Evolutionary conservation across 2,113 vertebrate species (phyloP), one percentile per base, ranked within the genome.

Genomic region (Sander lucioperca): DNA sequence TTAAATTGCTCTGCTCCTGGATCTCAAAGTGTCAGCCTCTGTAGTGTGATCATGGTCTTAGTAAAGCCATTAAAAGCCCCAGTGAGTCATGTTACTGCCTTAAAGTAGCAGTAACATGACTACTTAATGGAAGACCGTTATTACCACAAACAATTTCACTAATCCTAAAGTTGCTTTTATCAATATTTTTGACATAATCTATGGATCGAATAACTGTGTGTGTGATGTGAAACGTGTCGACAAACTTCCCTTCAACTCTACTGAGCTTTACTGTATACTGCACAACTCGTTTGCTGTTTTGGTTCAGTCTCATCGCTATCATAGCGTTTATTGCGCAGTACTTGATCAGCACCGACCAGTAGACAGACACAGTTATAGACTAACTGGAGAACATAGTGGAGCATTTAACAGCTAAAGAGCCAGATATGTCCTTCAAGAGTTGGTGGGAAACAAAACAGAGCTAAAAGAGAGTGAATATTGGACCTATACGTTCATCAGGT

Each of bases 21-120:
- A 73, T 36, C 56, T 54, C 63, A 47, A 59, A 84, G 43, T 56
- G 50, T 59, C 7, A 15, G 27, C 27, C 53, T 81, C 74, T 74
- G 56, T 18, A 19, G 8, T 15, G 33, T 53, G 63, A 70, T 77
- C 53, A 18, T n/a, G 30, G 47, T 66, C 45, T 74, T 19, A 74
- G 58, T 70, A 25, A 71, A 66, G 36, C 50, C 14, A 25, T 57
- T 18, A 36, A 43, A 54, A 79, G 77, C 33, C 23, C 21, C n/a
- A n/a, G 6, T 43, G 30, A 70, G 57, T 43, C 21, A 58, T 23
- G 45, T 57, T 2, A 45, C 53, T 50, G 43, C 23, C 27, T 51
- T 9, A 51, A 43, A 43, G 8, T 16, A 39, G 36, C n/a, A n/a
- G n/a, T n/a, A n/a, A n/a, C n/a, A n/a, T n/a, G n/a, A n/a, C n/a